Evolutionary conservation across 2,113 vertebrate genomes (phyloP).

Genomic region (Syngnathus scovelli): DNA sequence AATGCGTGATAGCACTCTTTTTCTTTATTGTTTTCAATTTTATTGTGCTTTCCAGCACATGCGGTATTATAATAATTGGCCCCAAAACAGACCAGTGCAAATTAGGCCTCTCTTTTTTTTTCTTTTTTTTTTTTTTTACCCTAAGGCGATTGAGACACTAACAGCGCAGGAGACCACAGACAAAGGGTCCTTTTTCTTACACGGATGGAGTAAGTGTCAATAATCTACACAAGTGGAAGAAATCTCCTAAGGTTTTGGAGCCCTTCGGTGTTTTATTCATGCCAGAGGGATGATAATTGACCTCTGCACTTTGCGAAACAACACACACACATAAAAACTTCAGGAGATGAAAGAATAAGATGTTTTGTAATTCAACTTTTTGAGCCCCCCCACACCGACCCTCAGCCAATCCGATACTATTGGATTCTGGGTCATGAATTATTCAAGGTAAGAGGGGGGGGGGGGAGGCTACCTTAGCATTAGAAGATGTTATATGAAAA

Average conservation of each 20-base stretch:
- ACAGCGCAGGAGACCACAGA: constrained; percentile 61
- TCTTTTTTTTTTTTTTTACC: constrained; percentile 57
- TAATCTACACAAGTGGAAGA: constrained; percentile 71
- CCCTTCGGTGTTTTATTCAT: constrained; percentile 71
- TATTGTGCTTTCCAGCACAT: constrained; percentile 67
- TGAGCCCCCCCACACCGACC: constrained; percentile 51
- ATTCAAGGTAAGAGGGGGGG: constrained; percentile 47
- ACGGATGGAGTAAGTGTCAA: constrained; percentile 66
- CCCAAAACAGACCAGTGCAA: constrained; percentile 71
- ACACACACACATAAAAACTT: constrained; percentile 45
- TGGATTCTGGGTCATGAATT: constrained; percentile 68
- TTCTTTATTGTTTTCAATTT: constrained; percentile 65
- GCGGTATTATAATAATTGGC: constrained; percentile 76
- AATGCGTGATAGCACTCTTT: constrained; percentile 50
- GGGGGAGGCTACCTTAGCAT: constrained; percentile 52
- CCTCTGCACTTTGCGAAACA: constrained; percentile 59
- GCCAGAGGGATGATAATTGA: constrained; percentile 74
- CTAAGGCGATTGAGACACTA: constrained; percentile 62
- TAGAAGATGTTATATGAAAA: constrained; percentile 66
- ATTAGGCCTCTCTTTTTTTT: constrained; percentile 56
- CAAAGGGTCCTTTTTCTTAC: constrained; percentile 63
- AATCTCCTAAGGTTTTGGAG: constrained; percentile 66
- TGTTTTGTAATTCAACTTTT: constrained; percentile 74
- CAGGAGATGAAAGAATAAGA: constrained; percentile 70
- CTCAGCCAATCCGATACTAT: constrained; percentile 58